Percentiles rank a stretch among this genome's conserved stretches.
Conservation (phyloP, 64 coral and sea anemone genomes). For the Porites australiensis region DNA sequence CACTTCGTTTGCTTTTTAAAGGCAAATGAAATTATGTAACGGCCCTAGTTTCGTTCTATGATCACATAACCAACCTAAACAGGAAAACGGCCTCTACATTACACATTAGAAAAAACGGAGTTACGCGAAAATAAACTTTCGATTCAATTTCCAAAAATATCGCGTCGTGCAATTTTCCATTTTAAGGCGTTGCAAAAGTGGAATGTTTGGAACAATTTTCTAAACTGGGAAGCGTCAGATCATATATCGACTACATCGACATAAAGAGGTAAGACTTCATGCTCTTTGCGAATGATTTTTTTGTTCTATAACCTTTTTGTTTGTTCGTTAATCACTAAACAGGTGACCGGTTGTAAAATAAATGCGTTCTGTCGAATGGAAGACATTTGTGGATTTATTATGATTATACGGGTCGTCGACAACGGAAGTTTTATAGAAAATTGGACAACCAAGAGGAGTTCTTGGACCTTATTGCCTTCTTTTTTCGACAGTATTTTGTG, state of each 20-base stretch:
- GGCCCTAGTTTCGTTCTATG: not conserved
- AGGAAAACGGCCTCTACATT: not conserved
- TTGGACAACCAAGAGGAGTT: not conserved
- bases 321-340: not conserved
- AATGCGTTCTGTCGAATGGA: not conserved
- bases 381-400: not conserved
- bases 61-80: not conserved
- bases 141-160: not conserved
- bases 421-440: constrained; percentile 28
- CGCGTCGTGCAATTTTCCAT: not conserved
- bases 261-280: constrained; percentile 17
- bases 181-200: constrained; percentile 31
- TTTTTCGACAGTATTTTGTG: not conserved
- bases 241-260: not conserved
- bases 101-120: not conserved
- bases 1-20: constrained; percentile 31
- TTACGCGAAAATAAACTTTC: not conserved
- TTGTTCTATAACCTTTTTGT: not conserved
- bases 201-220: constrained; percentile 24
- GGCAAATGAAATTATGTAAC: not conserved
- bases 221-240: constrained; percentile 22
- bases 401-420: not conserved
- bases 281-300: not conserved
- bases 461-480: not conserved
- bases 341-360: not conserved